Base-by-base conservation (phyloP, 2,797 vertebrate genomes). In the Fratercula arctica region DNA sequence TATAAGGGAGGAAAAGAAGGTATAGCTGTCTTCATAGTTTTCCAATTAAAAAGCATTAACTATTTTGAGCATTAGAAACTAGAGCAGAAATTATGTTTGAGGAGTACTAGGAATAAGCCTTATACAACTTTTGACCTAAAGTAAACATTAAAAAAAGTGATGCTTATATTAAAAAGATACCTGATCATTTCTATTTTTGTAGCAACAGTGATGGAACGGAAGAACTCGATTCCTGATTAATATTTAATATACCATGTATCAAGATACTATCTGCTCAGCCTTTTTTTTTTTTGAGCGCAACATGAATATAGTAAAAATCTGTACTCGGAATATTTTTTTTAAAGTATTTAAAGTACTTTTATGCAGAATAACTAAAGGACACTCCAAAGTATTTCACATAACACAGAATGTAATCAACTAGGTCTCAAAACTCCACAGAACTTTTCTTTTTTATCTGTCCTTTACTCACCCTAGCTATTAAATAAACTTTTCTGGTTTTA, bases 51-150 rank as follows among this genome's bases (percentile, higher is more conserved):
- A 45, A 45, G 45, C 45, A 45, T 45, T 19, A 45, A 82, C 79
- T 95, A 90, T 93, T 96, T 68, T 15, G 28, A 70, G 79, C 37
- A 16, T 48, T 73, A 57, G 31, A 95, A 97, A 95, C 76, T 70
- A 86, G 89, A 93, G 39, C 92, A 90, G 74, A 95, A 94, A 87
- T 76, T 29, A 72, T 72, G 73, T 78, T 77, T 75, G 60, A 86
- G 74, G 31, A 91, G 54, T 77, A 67, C 70, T 63, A 89, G 53
- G 48, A 91, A 80, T 83, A 92, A 87, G 54, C 6, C 48, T 91
- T 93, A 95, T 20, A 5, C 90, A 94, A 93, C 48, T 88, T 60
- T 9, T 90, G 86, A 92, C 74, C 74, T 85, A 35, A 84, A 93
- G 74, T 66, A 90, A 92, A 89, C 77, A 88, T 81, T 57, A 1